Conservation (phyloP, 1,140 invertebrate species). For the Frieseomelitta varia region DNA sequence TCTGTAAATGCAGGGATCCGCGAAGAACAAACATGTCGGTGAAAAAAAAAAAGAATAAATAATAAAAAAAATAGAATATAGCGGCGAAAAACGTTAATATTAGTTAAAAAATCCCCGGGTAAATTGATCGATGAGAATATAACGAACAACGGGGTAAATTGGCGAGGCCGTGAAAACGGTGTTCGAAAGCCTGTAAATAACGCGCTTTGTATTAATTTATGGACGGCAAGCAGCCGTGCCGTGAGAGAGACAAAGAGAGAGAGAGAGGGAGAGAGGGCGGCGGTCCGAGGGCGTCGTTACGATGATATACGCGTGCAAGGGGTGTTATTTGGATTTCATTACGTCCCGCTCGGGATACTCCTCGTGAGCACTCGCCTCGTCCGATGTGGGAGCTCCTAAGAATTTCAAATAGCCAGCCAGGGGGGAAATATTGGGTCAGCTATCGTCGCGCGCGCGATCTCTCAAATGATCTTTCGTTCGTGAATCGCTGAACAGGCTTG, state of each 20-base stretch:
- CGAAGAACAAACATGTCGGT: neutral
- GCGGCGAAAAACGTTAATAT: neutral
- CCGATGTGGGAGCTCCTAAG: slow-evolving; percentile 14
- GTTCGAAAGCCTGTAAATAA: slow-evolving; percentile 66
- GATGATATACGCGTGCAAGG: slow-evolving; percentile 65
- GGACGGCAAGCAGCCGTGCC: slow-evolving; percentile 47
- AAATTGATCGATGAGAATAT: slow-evolving; percentile 24
- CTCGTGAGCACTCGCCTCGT: neutral
- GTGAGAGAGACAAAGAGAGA: neutral
- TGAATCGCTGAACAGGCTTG: neutral
- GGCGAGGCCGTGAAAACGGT: slow-evolving; percentile 34
- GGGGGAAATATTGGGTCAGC: neutral
- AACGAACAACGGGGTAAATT: slow-evolving; percentile 6
- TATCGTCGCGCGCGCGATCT: neutral
- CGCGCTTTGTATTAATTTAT: slow-evolving; percentile 70
- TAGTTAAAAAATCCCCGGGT: neutral
- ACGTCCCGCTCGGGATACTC: slow-evolving; percentile 41
- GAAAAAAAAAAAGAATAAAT: neutral
- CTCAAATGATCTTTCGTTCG: neutral
- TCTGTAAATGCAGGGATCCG: too few species aligned
- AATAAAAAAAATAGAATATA: neutral
- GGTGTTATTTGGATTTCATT: slow-evolving; percentile 72
- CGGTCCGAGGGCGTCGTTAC: slow-evolving; percentile 64
- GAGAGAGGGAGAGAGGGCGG: slow-evolving; percentile 35
- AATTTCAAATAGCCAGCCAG: slow-evolving; percentile 6